Base-by-base conservation (phyloP, 2,888 invertebrate genomes). In the Hemicrepidius hirtus region DNA sequence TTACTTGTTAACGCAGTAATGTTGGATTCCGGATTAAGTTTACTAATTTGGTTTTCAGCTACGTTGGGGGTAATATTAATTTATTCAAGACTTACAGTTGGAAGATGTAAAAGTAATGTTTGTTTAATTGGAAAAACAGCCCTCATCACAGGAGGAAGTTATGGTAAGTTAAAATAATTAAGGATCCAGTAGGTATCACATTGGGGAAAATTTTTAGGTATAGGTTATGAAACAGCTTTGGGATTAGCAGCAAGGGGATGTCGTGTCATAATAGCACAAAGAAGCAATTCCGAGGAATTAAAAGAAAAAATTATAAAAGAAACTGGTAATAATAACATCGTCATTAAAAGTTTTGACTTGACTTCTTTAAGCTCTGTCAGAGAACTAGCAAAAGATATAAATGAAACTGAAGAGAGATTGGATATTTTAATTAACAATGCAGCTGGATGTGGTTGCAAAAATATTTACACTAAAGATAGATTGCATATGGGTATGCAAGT, bases 391-490 rank as follows among this genome's bases (percentile, higher is more conserved):
- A 86, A 88, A 3, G 88, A 89, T 20, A 86, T 93, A 35, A 87
- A 87, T 70, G 83, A 84, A 32, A 81, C 84, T 0, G 90, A 90
- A 81, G 84, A 86, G 0, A 88, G 88, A 77, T 78, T 92, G 59
- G 90, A 92, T 76, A 88, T 91, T 12, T 83, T 92, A 24, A 86
- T 92, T 13, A 91, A 91, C 81, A 92, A 92, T 79, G 91, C 92
- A 0, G 84, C 86, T 7, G n/a, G n/a, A n/a, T n/a, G n/a, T n/a
- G 88, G 88, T 0, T 82, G 87, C 21, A 84, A 84, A 0, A 83
- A 87, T 46, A 83, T 84, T 37, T 82, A 82, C 53, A 91, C 91
- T 0, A 86, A 87, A 67, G 92, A 92, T 74, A 92, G 91, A 0
- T 87, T 92, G 37, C 88, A 92, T 35, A 83, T 87, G 21, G 90